Conservation (phyloP, 2,113 vertebrate genomes). For the Myocastor coypus region DNA sequence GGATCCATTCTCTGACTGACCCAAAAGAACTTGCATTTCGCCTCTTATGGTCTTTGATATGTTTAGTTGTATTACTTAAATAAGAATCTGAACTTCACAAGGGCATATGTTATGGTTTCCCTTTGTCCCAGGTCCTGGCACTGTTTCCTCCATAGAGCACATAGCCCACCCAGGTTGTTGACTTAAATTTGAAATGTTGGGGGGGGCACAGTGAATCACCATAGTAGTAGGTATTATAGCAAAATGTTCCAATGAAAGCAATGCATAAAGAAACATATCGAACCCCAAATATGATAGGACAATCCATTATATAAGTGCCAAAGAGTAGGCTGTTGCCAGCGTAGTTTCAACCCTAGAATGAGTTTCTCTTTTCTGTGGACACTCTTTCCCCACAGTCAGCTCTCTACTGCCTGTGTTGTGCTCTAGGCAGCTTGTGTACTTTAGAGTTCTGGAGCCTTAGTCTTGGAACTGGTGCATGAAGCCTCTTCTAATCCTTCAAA, state of each 20-base stretch:
- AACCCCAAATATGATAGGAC: background rate
- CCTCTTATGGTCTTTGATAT: background rate
- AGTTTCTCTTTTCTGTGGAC: background rate
- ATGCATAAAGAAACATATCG: slow-evolving; percentile 3
- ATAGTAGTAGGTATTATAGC: background rate
- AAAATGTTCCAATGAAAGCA: slow-evolving; percentile 15
- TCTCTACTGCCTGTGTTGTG: background rate
- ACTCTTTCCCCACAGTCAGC: background rate
- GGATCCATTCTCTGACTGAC: background rate
- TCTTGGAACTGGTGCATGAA: background rate
- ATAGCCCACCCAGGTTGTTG: background rate
- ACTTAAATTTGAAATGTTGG: background rate
- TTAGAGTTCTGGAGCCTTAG: background rate
- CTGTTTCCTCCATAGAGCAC: background rate
- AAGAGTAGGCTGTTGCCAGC: background rate
- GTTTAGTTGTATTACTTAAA: background rate
- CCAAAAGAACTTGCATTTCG: background rate
- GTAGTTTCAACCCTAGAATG: background rate
- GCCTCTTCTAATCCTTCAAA: background rate
- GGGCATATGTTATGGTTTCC: background rate
- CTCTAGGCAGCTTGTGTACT: background rate
- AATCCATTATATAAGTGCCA: background rate
- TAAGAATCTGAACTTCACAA: background rate
- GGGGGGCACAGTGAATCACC: background rate
- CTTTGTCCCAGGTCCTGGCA: background rate